These are phyloP conservation scores for Delichon dasypus DNA, from an alignment of 2,797 vertebrate genomes.

Conservation along the genomic window DNA sequence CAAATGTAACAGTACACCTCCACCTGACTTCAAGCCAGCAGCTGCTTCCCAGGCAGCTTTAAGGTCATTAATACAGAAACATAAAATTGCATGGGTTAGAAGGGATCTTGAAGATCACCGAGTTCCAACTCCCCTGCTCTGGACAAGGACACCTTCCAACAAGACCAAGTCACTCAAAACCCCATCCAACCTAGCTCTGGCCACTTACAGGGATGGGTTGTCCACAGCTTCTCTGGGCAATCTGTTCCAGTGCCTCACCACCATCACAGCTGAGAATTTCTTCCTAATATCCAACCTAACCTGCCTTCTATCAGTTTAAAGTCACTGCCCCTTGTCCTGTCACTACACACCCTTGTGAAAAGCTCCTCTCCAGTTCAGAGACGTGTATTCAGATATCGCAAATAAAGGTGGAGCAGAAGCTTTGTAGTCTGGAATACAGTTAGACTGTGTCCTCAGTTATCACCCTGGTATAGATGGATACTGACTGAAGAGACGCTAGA, in stretches of 20 bases:
- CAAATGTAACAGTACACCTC: background rate
- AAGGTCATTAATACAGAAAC: background rate
- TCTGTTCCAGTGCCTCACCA: background rate
- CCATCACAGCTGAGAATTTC: background rate
- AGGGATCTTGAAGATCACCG: background rate
- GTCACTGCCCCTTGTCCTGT: background rate
- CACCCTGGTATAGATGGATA: background rate
- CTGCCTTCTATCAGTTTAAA: background rate
- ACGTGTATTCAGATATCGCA: background rate
- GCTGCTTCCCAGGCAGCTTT: background rate
- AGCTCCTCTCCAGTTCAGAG: background rate
- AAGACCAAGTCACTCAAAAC: background rate
- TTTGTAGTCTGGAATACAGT: background rate
- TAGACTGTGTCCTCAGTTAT: background rate
- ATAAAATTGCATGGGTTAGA: background rate
- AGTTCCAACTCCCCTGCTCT: background rate
- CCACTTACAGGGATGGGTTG: background rate
- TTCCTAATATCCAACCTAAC: background rate
- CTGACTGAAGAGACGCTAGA: background rate
- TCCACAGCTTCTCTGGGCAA: background rate
- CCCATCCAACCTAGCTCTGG: background rate
- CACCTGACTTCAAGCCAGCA: background rate
- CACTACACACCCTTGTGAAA: background rate
- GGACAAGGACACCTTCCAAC: background rate
- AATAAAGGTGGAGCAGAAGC: background rate